Conservation (phyloP, 2,888 invertebrate genomes). For the Bombylius discolor region DNA sequence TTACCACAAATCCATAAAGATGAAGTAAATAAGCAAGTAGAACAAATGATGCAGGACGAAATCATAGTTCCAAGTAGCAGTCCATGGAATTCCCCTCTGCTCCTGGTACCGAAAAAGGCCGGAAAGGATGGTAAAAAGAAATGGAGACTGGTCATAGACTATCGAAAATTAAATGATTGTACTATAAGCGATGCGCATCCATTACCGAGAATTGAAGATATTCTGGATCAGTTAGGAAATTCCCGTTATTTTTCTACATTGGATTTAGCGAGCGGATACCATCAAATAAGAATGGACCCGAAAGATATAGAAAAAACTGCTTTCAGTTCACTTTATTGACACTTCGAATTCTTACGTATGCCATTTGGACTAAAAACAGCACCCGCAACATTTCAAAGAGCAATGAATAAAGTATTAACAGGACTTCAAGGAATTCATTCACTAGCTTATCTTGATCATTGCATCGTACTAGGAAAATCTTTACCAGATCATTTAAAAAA, state of each 20-base stretch:
- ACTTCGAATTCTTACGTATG: slow-evolving; percentile 22
- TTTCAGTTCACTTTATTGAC: slow-evolving; percentile 24
- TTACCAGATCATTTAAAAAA: slow-evolving; percentile 19
- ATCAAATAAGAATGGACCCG: slow-evolving; percentile 24
- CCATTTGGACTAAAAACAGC: neutral
- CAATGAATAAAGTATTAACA: too few species aligned
- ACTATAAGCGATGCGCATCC: slow-evolving; percentile 27
- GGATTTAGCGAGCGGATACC: slow-evolving; percentile 30
- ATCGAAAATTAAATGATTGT: slow-evolving; percentile 27
- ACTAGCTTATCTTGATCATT: slow-evolving; percentile 24
- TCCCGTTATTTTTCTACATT: slow-evolving; percentile 27
- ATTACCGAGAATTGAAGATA: slow-evolving; percentile 26
- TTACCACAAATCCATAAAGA: slow-evolving; percentile 4
- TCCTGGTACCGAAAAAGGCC: too few species aligned
- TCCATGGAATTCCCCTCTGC: slow-evolving; percentile 12
- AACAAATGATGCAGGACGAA: slow-evolving; percentile 18
- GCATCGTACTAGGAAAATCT: slow-evolving; percentile 19
- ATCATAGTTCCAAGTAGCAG: slow-evolving; percentile 19
- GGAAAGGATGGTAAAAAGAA: slow-evolving; percentile 18
- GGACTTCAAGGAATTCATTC: neutral
- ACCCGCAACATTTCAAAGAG: too few species aligned
- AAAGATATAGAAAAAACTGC: slow-evolving; percentile 26
- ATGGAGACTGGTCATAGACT: slow-evolving; percentile 29
- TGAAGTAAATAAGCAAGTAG: slow-evolving; percentile 15
- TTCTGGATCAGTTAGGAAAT: slow-evolving; percentile 27